A percentile compares a stretch with the other conserved stretches of the same genome.
Evolutionary conservation across 2,888 invertebrate species (phyloP).

Genomic region (Volucella inanis): DNA sequence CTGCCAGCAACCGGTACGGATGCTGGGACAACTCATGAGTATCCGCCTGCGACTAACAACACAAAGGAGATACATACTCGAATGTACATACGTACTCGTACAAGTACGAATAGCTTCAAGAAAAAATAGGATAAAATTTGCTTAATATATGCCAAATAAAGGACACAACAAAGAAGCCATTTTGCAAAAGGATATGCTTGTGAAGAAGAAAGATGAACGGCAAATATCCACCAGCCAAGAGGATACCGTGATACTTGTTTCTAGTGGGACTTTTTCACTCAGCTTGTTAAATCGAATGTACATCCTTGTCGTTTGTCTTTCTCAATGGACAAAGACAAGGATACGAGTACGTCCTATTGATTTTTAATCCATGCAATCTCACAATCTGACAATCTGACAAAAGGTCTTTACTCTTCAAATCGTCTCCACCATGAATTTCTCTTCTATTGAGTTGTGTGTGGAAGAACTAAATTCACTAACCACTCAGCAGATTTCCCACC

Average conservation of each 20-base stretch:
- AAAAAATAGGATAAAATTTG: conserved; percentile 24
- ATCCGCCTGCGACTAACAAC: conserved; percentile 43
- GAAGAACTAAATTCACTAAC: not conserved
- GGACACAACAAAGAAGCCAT: conserved; percentile 38
- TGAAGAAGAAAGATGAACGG: conserved; percentile 5
- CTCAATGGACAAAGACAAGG: too few relatives aligned
- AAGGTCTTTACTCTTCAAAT: too few relatives aligned
- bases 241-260: conserved; percentile 41
- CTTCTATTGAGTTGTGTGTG: not conserved
- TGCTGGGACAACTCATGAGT: conserved; percentile 42
- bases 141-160: conserved; percentile 60
- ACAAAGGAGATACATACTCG: not conserved
- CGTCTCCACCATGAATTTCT: too few relatives aligned
- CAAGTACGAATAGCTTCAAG: not conserved
- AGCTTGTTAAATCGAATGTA: conserved; percentile 66
- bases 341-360: too few relatives aligned
- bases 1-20: conserved; percentile 30
- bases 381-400: too few relatives aligned
- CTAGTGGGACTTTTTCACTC: conserved; percentile 57
- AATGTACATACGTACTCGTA: not conserved
- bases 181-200: conserved; percentile 65
- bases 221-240: not conserved
- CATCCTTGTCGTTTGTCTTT: conserved; percentile 1
- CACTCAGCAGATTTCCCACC: not conserved
- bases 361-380: too few relatives aligned